Conservation (phyloP, 2,797 vertebrate species). For the Sebastolobus alascanus region DNA sequence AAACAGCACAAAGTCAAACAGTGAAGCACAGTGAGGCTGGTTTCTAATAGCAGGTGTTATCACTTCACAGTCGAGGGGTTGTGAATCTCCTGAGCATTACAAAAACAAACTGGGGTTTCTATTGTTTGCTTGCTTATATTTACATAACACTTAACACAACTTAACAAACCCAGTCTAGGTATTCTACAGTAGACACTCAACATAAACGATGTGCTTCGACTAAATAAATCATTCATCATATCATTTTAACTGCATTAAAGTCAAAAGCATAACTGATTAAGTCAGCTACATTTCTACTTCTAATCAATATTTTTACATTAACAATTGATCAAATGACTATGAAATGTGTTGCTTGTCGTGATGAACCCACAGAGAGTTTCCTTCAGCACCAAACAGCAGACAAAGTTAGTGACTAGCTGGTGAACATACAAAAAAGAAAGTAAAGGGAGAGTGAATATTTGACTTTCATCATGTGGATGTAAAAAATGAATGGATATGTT, state of each 20-base stretch:
- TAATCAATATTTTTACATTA: neutral
- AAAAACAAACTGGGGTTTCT: neutral
- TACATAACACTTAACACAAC: neutral
- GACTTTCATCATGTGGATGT: neutral
- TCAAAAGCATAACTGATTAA: neutral
- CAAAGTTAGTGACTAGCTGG: neutral
- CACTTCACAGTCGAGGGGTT: neutral
- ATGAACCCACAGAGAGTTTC: neutral
- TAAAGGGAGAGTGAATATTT: neutral
- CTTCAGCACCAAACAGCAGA: neutral
- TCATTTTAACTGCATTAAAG: neutral
- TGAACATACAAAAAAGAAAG: neutral
- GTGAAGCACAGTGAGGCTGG: neutral
- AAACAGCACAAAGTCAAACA: neutral
- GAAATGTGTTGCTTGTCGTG: neutral
- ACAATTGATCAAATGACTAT: neutral
- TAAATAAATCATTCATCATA: neutral
- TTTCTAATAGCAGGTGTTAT: neutral
- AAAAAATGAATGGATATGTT: no score
- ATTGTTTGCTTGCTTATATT: neutral
- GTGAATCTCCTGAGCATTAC: neutral
- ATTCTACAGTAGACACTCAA: neutral
- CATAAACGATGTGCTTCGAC: neutral
- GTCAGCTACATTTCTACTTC: neutral
- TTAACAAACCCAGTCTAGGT: no score